Conservation (phyloP, 1,140 invertebrate species). For the Goniozus legneri region DNA sequence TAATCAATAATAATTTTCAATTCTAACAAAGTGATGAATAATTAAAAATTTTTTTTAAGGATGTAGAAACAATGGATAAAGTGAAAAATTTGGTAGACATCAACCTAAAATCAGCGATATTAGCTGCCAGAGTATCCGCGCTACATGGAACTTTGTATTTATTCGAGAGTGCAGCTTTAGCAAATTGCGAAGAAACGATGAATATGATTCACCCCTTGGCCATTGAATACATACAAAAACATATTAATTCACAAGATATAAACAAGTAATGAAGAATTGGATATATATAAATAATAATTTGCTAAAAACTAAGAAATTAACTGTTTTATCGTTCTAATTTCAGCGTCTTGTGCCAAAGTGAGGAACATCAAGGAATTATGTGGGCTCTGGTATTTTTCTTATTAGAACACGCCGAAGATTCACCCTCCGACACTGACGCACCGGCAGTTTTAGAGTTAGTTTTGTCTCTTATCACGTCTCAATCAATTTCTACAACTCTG, state of each 20-base stretch:
- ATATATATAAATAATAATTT: no score
- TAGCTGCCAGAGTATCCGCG: slow-evolving; percentile 65
- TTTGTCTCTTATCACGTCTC: slow-evolving; percentile 40
- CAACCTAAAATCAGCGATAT: slow-evolving; percentile 63
- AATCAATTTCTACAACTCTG: slow-evolving; percentile 42
- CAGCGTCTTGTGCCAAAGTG: slow-evolving; percentile 57
- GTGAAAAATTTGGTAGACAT: slow-evolving; percentile 64
- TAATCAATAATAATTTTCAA: slow-evolving; percentile 7
- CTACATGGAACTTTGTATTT: slow-evolving; percentile 76
- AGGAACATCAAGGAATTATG: slow-evolving; percentile 63
- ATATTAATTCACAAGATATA: slow-evolving; percentile 54
- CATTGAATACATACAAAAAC: slow-evolving; percentile 67
- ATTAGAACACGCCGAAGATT: slow-evolving; percentile 59
- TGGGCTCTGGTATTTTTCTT: slow-evolving; percentile 71
- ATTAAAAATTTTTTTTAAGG: no score
- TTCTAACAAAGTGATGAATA: neutral
- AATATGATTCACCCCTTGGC: slow-evolving; percentile 62
- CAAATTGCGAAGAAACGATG: slow-evolving; percentile 60
- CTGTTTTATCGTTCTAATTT: no score
- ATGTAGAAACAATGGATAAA: slow-evolving; percentile 59
- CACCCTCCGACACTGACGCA: slow-evolving; percentile 45
- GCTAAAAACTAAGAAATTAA: no score
- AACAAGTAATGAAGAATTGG: slow-evolving; percentile 45
- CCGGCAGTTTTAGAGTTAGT: slow-evolving; percentile 47
- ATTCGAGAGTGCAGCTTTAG: slow-evolving; percentile 63